Evolutionary conservation across 2,113 vertebrate genomes (phyloP), one percentile per base, ranked within the genome.

Genomic region (Tyrannus savana): DNA sequence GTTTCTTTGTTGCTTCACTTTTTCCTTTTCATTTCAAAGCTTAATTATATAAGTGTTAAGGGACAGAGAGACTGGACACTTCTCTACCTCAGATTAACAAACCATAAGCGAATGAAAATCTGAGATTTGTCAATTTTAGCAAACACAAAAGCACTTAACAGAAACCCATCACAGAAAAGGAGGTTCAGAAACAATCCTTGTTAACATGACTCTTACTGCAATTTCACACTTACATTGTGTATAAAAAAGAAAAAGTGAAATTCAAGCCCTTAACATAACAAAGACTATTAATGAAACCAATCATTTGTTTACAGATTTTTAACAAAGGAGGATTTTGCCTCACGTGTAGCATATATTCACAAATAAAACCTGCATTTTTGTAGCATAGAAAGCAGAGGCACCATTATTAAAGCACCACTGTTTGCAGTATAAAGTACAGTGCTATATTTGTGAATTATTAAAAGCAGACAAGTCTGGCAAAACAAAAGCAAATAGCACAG

Each of bases 1-100:
- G 95, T 95, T 96, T 96, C 96, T 96, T 97, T 97, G 94, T 96
- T 97, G 91, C 90, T 93, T 97, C 93, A 95, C 89, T 97, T 98
- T 96, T 96, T 87, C 96, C 93, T 98, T 97, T 96, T 91, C 60
- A 77, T 96, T 98, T 97, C 96, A 97, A 96, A 98, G 96, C 86
- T 93, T 97, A 97, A 97, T 97, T 95, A 95, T 93, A 55, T 96
- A 96, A 93, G 85, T 93, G 73, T 89, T 97, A 96, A 92, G 93
- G 84, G 90, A 97, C 93, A 84, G 76, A 42, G 39, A 94, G 87
- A 96, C 28, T 74, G 89, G 91, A 85, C 93, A 95, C 94, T 96
- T 96, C 83, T 96, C 94, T 84, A 92, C 74, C 92, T 79, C 50
- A 55, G 28, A 98, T 97, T 91, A 98, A 98, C 96, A 97, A 79